Base-by-base conservation (phyloP, 2,797 vertebrate genomes). In the Astyanax mexicanus region DNA sequence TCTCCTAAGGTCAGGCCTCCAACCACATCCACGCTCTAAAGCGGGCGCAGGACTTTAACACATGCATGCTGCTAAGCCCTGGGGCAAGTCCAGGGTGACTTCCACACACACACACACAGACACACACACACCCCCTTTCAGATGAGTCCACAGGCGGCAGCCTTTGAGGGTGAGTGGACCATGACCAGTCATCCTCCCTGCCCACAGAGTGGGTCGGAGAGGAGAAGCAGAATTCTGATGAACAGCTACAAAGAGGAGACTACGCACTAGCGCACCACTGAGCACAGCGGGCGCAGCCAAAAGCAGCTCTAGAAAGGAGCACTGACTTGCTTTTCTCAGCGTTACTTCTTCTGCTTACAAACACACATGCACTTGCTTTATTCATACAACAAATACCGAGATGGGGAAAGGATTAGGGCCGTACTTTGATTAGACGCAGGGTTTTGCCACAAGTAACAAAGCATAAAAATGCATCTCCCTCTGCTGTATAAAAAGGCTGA, bases 1-100 rank as follows among this genome's bases (percentile, higher is more conserved):
- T 78, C 81, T 77, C 68, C 69, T 80, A 79, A 73, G 45, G 76
- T 77, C 79, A 72, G 11, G 67, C 69, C 74, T 38, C 57, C 27
- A 37, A 75, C 54, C 12, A 49, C 58, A 51, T 38, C 15, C 23
- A 27, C 4, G 27, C 27, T 35, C 79, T 76, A 67, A 79, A 77
- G 70, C 40, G 32, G 6, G 25, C 66, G 54, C 55, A 23, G 11
- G 54, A 61, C 8, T 61, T 68, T 79, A 71, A 17, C 25, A 21
- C 69, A 40, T 44, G 21, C 12, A 19, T 2, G 12, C 37, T 40
- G 37, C 38, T 55, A 57, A 58, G 47, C 42, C 74, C 73, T 40
- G 27, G 17, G 66, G 52, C 27, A 51, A 35, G 21, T 71, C 35
- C 70, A 73, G 44, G 8, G 40, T 67, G 79, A 60, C 64, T 71